phyloP scores from a whole-genome alignment of 2,797 vertebrate species.

The Philypnodon macrostomus region DNA sequence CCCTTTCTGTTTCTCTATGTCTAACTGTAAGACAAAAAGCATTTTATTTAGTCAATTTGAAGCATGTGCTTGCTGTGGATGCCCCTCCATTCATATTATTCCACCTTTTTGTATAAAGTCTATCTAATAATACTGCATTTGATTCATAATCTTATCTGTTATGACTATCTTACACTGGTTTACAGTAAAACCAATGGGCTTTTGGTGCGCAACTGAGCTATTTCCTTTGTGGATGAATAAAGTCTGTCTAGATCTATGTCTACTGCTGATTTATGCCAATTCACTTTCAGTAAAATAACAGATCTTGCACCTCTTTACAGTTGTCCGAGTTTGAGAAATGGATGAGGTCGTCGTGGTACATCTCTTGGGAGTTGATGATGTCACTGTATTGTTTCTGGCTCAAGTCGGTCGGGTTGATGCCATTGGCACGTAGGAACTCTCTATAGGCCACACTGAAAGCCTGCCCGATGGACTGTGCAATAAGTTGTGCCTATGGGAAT shows the following conservation, averaged over 20 bases:
- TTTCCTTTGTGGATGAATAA: too few relatives aligned
- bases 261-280: conserved; percentile 10
- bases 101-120: too few relatives aligned
- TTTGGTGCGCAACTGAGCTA: too few relatives aligned
- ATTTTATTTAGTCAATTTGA: not conserved
- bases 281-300: conserved; percentile 21
- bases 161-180: too few relatives aligned
- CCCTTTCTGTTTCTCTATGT: conserved; percentile 89
- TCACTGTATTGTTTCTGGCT: conserved; percentile 99
- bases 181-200: too few relatives aligned
- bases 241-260: conserved; percentile 1
- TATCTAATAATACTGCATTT: too few relatives aligned
- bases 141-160: too few relatives aligned
- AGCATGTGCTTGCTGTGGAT: too few relatives aligned
- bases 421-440: conserved; percentile 94
- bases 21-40: conserved; percentile 72
- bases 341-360: conserved; percentile 82
- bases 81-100: too few relatives aligned
- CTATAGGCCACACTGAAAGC: conserved; percentile 98
- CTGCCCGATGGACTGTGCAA: conserved; percentile 97
- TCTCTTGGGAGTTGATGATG: conserved; percentile 93
- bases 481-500: conserved; percentile 88
- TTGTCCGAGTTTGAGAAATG: conserved; percentile 94
- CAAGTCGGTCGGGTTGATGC: conserved; percentile 96
- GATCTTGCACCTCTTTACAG: conserved; percentile 89